Percentiles rank a stretch among this genome's conserved stretches.
Evolutionary conservation across 2,797 vertebrate genomes (phyloP).

Genomic region (Menidia menidia): DNA sequence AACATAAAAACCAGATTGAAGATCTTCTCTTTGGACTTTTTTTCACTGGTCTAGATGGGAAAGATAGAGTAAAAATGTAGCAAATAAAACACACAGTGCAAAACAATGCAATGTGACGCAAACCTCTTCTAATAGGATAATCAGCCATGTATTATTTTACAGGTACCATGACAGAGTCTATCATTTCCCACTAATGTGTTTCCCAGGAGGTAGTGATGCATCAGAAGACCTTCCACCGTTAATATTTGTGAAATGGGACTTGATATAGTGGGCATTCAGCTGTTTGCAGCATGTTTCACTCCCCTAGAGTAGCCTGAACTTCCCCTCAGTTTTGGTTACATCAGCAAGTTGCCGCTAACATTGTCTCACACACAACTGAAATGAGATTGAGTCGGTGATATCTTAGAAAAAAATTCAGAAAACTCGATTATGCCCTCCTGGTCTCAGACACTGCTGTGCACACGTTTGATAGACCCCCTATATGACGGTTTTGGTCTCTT

Average conservation of each 20-base stretch:
- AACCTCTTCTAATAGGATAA: slow-evolving; percentile 73
- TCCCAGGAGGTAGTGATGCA: slow-evolving; percentile 50
- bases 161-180: slow-evolving; percentile 68
- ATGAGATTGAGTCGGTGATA: slow-evolving; percentile 39
- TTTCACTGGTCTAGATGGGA: slow-evolving; percentile 62
- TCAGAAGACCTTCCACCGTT: slow-evolving; percentile 48
- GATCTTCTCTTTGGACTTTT: slow-evolving; percentile 55
- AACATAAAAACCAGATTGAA: slow-evolving; percentile 78
- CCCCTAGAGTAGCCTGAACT: slow-evolving; percentile 30
- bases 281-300: slow-evolving; percentile 18
- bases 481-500: slow-evolving; percentile 26
- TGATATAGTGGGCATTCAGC: slow-evolving; percentile 56
- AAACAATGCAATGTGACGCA: slow-evolving; percentile 61
- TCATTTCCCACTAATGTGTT: slow-evolving; percentile 74
- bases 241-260: slow-evolving; percentile 67
- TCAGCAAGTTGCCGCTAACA: slow-evolving; percentile 56
- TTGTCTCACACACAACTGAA: slow-evolving; percentile 38
- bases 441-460: slow-evolving; percentile 35
- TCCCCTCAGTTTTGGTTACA: slow-evolving; percentile 49
- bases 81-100: slow-evolving; percentile 73
- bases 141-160: slow-evolving; percentile 81
- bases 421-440: slow-evolving; percentile 35
- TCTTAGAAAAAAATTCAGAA: slow-evolving; percentile 38
- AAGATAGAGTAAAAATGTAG: slow-evolving; percentile 71
- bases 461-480: slow-evolving; percentile 28